A percentile compares a stretch with the other conserved stretches of the same genome.
These are phyloP conservation scores for Apis cerana DNA, from an alignment of 1,140 invertebrate genomes.

Conservation along the genomic window DNA sequence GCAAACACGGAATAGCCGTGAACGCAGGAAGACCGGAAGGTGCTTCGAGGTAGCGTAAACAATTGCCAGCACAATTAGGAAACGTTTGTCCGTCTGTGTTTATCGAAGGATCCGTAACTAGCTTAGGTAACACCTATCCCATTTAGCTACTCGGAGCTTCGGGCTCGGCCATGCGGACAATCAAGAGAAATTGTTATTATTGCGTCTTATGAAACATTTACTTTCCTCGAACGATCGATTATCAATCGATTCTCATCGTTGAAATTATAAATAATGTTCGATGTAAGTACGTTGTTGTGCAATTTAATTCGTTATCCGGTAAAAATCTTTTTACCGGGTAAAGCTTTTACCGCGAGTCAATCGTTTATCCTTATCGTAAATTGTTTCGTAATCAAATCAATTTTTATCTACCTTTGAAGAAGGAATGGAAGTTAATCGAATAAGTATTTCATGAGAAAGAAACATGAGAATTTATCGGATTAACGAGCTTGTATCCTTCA, in stretches of 20 bases:
- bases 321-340: background rate
- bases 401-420: background rate
- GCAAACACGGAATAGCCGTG: constrained; percentile 60
- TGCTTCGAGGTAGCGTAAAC: constrained; percentile 66
- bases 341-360: background rate
- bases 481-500: background rate
- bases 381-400: background rate
- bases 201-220: background rate
- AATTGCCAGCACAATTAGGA: constrained; percentile 73
- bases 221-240: background rate
- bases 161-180: constrained; percentile 51
- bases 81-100: constrained; percentile 71
- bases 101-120: constrained; percentile 71
- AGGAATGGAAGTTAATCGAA: background rate
- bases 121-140: constrained; percentile 69
- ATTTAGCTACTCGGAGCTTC: constrained; percentile 54
- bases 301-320: background rate
- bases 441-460: background rate
- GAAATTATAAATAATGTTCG: too few relatives aligned
- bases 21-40: constrained; percentile 52
- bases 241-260: background rate
- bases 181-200: constrained; percentile 42
- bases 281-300: background rate
- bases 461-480: background rate
- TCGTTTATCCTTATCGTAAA: background rate